Evolutionary conservation across 2,888 invertebrate genomes (phyloP).

Genomic region (Orthonychiurus folsomi): DNA sequence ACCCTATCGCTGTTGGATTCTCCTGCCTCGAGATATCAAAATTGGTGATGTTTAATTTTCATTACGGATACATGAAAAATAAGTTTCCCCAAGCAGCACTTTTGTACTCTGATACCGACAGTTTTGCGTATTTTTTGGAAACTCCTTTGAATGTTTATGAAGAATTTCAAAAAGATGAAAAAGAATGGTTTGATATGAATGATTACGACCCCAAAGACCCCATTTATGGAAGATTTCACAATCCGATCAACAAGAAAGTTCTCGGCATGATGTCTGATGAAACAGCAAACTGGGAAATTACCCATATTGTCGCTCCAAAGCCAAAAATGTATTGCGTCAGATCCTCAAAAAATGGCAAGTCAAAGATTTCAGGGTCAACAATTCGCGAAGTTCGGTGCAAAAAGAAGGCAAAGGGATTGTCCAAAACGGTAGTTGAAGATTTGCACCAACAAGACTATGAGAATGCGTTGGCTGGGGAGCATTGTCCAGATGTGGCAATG

Average conservation of each 20-base stretch:
- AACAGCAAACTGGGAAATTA: not conserved
- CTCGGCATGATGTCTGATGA: not conserved
- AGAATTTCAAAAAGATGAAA: constrained; percentile 8
- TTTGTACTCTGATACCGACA: constrained; percentile 19
- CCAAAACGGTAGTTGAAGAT: not conserved
- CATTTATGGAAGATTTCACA: constrained; percentile 16
- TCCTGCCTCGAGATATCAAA: constrained; percentile 15
- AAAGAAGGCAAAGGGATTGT: not conserved
- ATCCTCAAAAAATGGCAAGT: not conserved
- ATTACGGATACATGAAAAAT: constrained; percentile 23
- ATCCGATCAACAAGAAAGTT: not conserved
- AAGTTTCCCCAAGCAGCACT: constrained; percentile 10
- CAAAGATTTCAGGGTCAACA: not conserved
- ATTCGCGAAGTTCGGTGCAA: not conserved
- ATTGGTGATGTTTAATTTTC: constrained; percentile 30
- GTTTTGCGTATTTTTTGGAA: not conserved
- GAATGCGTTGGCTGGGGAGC: not conserved
- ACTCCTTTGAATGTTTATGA: constrained; percentile 16
- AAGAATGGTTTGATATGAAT: constrained; percentile 15
- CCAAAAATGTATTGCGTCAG: not conserved
- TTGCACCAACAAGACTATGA: not conserved
- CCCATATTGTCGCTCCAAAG: not conserved
- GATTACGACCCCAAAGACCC: constrained; percentile 13
- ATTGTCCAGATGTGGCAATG: not conserved
- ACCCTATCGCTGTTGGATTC: constrained; percentile 17